Conservation (phyloP, 2,113 vertebrate species). For the Eupsittula cactorum region DNA sequence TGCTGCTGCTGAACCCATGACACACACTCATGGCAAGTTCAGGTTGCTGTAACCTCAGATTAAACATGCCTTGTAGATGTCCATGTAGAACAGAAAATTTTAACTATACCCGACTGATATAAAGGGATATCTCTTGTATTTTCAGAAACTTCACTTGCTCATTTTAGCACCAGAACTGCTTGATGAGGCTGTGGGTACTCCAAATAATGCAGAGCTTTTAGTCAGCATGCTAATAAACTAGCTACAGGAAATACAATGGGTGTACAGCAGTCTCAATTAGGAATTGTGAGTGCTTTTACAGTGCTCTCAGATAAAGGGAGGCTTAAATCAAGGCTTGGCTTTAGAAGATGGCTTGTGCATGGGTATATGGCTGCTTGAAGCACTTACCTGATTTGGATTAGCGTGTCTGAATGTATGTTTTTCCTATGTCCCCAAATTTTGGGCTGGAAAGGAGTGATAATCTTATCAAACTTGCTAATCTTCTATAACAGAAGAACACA, state of each 20-base stretch:
- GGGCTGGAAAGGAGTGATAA: neutral
- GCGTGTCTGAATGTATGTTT: neutral
- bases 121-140: neutral
- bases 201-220: neutral
- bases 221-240: neutral
- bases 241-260: neutral
- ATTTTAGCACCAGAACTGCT: neutral
- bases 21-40: neutral
- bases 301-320: neutral
- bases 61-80: neutral
- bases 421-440: neutral
- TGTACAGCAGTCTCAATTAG: neutral
- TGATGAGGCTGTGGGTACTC: neutral
- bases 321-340: neutral
- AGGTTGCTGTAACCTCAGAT: neutral
- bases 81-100: neutral
- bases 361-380: neutral
- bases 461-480: neutral
- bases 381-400: neutral
- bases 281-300: neutral
- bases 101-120: neutral
- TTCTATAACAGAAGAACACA: neutral
- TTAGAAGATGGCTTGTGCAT: neutral
- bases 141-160: neutral
- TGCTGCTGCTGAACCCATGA: too few species aligned